These are phyloP conservation scores for Chlorops oryzae DNA, from an alignment of 1,140 invertebrate genomes.

Conservation along the genomic window DNA sequence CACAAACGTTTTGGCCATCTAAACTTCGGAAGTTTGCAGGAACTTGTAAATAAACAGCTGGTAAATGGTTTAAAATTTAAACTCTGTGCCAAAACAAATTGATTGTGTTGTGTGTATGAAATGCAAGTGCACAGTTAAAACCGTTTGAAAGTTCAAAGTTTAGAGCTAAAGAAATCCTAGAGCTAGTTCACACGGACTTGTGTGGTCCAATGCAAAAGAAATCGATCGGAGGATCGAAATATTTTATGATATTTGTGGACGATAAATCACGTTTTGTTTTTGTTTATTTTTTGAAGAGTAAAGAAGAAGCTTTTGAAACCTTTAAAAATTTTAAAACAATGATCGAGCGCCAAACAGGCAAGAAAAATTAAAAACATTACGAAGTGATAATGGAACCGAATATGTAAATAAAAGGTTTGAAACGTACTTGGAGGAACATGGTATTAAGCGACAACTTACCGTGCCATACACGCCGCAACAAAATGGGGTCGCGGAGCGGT, in stretches of 20 bases:
- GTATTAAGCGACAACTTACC: conserved; percentile 20
- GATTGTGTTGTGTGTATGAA: neutral
- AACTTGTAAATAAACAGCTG: too few relatives aligned
- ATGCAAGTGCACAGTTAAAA: neutral
- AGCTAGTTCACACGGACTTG: conserved; percentile 38
- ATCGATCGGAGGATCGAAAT: conserved; percentile 32
- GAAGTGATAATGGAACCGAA: conserved; percentile 40
- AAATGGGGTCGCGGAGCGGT: conserved; percentile 35
- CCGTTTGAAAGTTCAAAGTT: conserved; percentile 4
- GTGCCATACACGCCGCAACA: conserved; percentile 36
- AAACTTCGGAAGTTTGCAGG: too few relatives aligned
- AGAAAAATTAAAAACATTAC: conserved; percentile 25
- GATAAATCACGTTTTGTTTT: conserved; percentile 32
- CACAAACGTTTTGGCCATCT: too few relatives aligned
- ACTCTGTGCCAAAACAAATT: neutral
- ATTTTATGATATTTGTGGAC: conserved; percentile 45
- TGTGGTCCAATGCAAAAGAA: conserved; percentile 39
- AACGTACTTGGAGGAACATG: conserved; percentile 6
- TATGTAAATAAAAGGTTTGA: conserved; percentile 25
- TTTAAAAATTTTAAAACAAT: conserved; percentile 8
- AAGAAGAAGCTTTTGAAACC: conserved; percentile 16
- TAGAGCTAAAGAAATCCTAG: conserved; percentile 16
- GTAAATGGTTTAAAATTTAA: neutral
- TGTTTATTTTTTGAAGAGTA: conserved; percentile 38
- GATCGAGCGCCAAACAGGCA: conserved; percentile 23